Percentiles rank a stretch among this genome's conserved stretches.
phyloP scores from a whole-genome alignment of 2,888 invertebrate genomes.

The Limnephilus auricula region DNA sequence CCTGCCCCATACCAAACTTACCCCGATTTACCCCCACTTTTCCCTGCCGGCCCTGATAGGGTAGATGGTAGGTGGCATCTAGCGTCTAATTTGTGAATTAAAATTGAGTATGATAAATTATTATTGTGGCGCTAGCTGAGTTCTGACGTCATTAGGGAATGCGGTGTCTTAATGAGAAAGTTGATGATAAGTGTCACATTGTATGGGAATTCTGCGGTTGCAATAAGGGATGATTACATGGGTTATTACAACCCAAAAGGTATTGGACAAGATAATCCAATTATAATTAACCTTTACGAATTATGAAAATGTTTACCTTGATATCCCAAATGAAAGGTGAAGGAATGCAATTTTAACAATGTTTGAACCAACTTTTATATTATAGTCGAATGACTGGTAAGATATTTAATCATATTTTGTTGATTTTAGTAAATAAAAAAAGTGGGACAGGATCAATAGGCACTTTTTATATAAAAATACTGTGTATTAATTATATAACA shows the following conservation, averaged over 20 bases:
- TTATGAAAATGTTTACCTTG: not conserved
- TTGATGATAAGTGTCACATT: conserved; percentile 39
- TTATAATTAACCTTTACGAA: not conserved
- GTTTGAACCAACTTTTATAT: too few species aligned
- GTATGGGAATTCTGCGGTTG: conserved; percentile 30
- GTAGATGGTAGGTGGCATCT: conserved; percentile 39
- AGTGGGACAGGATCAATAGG: too few species aligned
- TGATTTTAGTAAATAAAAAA: too few species aligned
- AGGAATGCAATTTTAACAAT: not conserved
- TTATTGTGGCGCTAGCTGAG: conserved; percentile 52
- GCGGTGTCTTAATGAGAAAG: conserved; percentile 53
- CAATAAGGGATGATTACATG: conserved; percentile 17
- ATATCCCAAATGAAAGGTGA: not conserved
- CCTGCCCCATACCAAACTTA: conserved; percentile 5
- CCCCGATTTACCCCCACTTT: not conserved
- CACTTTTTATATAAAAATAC: too few species aligned
- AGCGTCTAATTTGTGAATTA: conserved; percentile 62
- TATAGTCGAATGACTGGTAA: too few species aligned
- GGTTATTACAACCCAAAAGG: not conserved
- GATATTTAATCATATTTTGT: too few species aligned
- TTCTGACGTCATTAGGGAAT: conserved; percentile 51
- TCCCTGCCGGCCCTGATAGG: conserved; percentile 34
- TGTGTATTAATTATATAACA: too few species aligned
- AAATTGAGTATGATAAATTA: conserved; percentile 63
- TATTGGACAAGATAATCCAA: conserved; percentile 5